Evolutionary conservation across 2,797 vertebrate genomes (phyloP).

Genomic region (Enteromius paludinosus): DNA sequence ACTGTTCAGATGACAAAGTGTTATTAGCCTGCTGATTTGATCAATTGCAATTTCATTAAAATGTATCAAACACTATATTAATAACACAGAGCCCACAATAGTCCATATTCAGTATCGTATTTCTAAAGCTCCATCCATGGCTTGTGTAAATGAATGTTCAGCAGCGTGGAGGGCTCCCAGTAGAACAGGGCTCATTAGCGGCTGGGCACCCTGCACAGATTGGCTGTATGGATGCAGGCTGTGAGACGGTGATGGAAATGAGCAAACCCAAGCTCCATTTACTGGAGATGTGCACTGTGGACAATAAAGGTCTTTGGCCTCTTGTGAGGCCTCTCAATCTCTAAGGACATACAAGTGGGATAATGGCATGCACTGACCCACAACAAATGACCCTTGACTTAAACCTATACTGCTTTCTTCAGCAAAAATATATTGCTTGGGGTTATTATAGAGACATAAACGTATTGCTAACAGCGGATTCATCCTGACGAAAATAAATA

Average conservation of each 20-base stretch:
- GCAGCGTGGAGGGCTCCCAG: background rate
- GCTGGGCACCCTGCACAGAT: conserved; percentile 15
- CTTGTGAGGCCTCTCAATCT: background rate
- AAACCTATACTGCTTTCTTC: background rate
- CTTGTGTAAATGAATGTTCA: conserved; percentile 22
- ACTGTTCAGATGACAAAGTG: background rate
- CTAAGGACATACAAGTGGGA: background rate
- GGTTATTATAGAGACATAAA: background rate
- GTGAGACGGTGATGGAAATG: conserved; percentile 1
- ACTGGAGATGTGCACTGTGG: background rate
- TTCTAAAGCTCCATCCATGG: conserved; percentile 2
- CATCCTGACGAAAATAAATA: background rate
- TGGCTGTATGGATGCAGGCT: conserved; percentile 3
- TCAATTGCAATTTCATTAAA: background rate
- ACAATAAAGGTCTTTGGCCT: background rate
- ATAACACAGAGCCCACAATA: background rate
- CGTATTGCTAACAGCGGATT: background rate
- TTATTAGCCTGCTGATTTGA: background rate
- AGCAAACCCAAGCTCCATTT: conserved; percentile 4
- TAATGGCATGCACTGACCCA: background rate
- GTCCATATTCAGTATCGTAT: background rate
- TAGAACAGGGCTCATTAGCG: conserved; percentile 23
- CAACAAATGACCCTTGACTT: background rate
- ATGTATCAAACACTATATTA: background rate
- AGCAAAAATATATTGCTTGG: background rate